Evolutionary conservation across 2,888 invertebrate species (phyloP).

Genomic region (Cephus sareptanus): DNA sequence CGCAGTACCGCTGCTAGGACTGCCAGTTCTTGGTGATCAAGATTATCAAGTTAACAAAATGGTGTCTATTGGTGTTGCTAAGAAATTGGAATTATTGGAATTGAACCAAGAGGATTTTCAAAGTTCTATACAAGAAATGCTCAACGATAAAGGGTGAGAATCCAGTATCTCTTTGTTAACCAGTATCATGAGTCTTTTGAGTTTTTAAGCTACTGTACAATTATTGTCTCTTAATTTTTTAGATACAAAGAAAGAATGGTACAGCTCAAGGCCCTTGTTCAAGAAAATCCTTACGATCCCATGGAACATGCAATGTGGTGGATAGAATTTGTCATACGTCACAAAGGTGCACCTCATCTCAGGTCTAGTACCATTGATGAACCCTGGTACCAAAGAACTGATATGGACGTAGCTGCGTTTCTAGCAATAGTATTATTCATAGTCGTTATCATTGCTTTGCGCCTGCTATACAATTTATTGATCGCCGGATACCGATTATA

Average conservation of each 20-base stretch:
- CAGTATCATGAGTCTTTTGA: too few species aligned
- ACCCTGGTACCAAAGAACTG: conserved; percentile 32
- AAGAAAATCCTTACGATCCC: conserved; percentile 30
- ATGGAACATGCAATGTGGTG: conserved; percentile 39
- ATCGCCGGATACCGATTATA: too few species aligned
- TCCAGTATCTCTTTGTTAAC: neutral
- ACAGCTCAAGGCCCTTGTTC: conserved; percentile 5
- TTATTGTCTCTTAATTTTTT: too few species aligned
- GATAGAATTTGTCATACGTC: conserved; percentile 44
- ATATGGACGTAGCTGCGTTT: conserved; percentile 37
- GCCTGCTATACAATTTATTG: neutral
- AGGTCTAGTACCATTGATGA: conserved; percentile 26
- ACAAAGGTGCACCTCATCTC: conserved; percentile 37
- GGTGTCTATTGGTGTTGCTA: conserved; percentile 30
- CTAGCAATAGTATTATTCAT: conserved; percentile 9
- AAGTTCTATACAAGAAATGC: conserved; percentile 28
- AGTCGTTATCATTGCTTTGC: neutral
- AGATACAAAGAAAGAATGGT: conserved; percentile 41
- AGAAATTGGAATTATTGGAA: conserved; percentile 12
- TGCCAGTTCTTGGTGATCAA: conserved; percentile 44
- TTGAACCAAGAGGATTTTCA: conserved; percentile 16
- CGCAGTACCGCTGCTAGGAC: conserved; percentile 41
- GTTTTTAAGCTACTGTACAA: too few species aligned
- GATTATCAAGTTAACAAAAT: conserved; percentile 28
- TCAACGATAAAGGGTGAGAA: conserved; percentile 28